Evolutionary conservation across 2,113 vertebrate species (phyloP).

Genomic region (Anoplopoma fimbria): DNA sequence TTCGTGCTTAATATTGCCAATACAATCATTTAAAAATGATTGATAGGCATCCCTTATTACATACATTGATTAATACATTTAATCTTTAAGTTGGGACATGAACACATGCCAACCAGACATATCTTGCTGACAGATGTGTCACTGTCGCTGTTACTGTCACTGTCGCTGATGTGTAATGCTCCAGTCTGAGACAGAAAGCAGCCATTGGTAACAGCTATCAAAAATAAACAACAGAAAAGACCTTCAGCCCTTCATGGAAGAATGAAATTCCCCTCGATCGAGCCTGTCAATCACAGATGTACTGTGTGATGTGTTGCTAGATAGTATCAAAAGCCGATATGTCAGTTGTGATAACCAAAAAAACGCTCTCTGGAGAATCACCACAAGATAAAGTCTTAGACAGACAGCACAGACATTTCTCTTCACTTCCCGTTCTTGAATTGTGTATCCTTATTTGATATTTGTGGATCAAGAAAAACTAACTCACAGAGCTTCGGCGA

Average conservation of each 20-base stretch:
- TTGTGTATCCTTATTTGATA: background rate
- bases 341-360: conserved; percentile 15
- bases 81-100: background rate
- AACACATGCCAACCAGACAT: background rate
- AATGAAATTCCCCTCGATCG: background rate
- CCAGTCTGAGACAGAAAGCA: background rate
- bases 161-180: background rate
- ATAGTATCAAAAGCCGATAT: background rate
- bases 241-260: background rate
- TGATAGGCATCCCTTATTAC: background rate
- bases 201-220: background rate
- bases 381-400: background rate
- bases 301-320: background rate
- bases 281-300: conserved; percentile 6
- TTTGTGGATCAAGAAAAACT: background rate
- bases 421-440: background rate
- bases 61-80: background rate
- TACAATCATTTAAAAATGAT: background rate
- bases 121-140: background rate
- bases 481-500: conserved; percentile 61
- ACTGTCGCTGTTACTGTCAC: background rate
- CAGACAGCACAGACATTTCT: background rate
- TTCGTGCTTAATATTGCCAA: background rate
- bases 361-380: background rate
- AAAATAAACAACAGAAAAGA: background rate